Evolutionary conservation across 2,113 vertebrate species (phyloP), one percentile per base, ranked within the genome.

Genomic region (Hyla sarda): DNA sequence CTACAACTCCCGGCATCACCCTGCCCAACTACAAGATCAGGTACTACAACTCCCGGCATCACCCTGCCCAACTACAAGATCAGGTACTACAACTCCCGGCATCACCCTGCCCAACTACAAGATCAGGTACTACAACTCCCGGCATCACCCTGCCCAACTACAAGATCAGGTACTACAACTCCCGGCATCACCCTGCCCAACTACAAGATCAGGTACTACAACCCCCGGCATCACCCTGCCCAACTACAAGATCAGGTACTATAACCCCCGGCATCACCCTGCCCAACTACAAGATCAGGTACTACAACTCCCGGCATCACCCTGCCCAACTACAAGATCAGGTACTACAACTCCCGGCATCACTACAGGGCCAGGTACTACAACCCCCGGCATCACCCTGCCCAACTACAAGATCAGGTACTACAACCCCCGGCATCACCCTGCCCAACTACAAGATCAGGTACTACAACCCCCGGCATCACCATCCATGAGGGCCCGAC

Each of bases 171-270:
- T 50, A 12, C 48, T 50, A 50, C 71, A 13, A 5, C 34, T 13
- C 71, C 34, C 97, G 13, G 6, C 94, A n/a, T n/a, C n/a, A n/a
- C 92, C 97, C 97, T 32, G 98, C 95, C 91, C 99, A n/a, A n/a
- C n/a, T n/a, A 99, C 91, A 99, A 99, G 87, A 98, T 99, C 93
- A 97, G 98, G 98, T 98, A 92, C 88, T 88, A 9, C 34, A n/a
- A 23, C 67, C 67, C 67, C 67, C 25, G 9, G 32, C 11, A 6
- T n/a, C 7, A 2, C 48, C 6, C 48, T 50, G 48, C 48, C 48
- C 48, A 12, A 50, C 48, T 50, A 50, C 48, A 50, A 45, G 48
- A 50, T 50, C 48, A 50, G 48, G 6, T 50, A 12, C 52, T 56
- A 56, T 19, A 3, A 7, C 17, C 17, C 52, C 52, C 52, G 21